phyloP scores from a whole-genome alignment of 2,888 invertebrate species.

The Pristionchus fissidentatus region DNA sequence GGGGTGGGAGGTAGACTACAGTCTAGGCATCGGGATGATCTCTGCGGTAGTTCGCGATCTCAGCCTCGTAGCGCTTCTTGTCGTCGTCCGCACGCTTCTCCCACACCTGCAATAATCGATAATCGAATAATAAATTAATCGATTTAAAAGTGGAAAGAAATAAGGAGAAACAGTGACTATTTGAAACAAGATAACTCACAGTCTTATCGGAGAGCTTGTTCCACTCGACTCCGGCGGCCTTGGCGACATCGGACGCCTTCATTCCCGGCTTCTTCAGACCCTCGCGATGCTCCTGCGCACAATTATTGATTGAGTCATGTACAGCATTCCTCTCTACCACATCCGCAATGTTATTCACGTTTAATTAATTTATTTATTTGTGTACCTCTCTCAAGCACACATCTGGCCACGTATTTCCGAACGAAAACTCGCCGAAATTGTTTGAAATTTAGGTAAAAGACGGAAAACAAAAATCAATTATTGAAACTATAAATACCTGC shows the following conservation, averaged over 20 bases:
- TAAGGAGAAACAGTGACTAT: too few species aligned
- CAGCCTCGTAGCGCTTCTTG: constrained; percentile 88
- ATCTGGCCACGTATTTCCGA: too few species aligned
- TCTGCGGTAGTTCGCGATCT: constrained; percentile 88
- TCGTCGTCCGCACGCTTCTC: constrained; percentile 88
- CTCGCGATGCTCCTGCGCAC: constrained; percentile 49
- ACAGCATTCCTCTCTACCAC: neutral
- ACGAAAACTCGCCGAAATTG: too few species aligned
- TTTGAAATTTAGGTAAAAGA: too few species aligned
- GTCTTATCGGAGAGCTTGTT: constrained; percentile 41
- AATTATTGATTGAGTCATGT: constrained; percentile 1
- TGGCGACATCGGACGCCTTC: constrained; percentile 50
- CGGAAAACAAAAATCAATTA: neutral
- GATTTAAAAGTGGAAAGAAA: neutral
- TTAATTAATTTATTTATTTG: too few species aligned
- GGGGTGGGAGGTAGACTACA: neutral
- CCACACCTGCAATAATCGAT: constrained; percentile 84
- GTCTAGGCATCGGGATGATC: constrained; percentile 51
- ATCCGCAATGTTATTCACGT: too few species aligned
- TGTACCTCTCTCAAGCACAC: too few species aligned
- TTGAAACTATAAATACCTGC: constrained; percentile 5
- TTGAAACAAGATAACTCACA: neutral
- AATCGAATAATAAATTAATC: neutral
- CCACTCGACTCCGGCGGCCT: constrained; percentile 46
- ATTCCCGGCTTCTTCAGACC: constrained; percentile 52